phyloP scores from a whole-genome alignment of 2,888 invertebrate genomes.

The Chironomus riparius region DNA sequence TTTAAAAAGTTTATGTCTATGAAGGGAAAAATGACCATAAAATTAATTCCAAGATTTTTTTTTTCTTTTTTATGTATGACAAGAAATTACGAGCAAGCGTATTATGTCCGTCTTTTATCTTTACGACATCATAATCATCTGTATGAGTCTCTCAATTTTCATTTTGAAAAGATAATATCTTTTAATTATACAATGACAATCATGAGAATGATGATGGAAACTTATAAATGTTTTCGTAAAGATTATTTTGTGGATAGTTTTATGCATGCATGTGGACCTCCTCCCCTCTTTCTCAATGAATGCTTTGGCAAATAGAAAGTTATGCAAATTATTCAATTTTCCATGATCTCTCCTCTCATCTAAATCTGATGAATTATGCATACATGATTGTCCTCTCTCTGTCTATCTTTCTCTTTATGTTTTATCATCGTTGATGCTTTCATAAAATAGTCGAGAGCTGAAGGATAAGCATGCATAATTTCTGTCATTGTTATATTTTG shows the following conservation, averaged over 20 bases:
- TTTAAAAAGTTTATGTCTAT: no score
- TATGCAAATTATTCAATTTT: conserved; percentile 26
- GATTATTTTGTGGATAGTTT: not conserved
- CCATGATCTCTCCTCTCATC: not conserved
- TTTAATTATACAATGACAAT: conserved; percentile 17
- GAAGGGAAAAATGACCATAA: no score
- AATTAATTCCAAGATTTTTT: no score
- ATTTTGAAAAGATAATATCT: conserved; percentile 23
- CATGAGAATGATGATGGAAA: conserved; percentile 5
- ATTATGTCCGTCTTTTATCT: not conserved
- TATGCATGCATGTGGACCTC: not conserved
- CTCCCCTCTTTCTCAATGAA: not conserved
- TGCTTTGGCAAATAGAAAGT: not conserved
- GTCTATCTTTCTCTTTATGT: no score
- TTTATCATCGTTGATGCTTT: no score
- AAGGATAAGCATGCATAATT: no score
- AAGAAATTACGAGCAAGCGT: no score
- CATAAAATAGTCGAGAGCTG: no score
- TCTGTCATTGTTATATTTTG: no score
- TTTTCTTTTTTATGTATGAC: no score
- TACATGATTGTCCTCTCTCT: not conserved
- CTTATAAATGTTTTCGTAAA: not conserved
- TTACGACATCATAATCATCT: conserved; percentile 9
- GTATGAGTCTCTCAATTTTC: conserved; percentile 8
- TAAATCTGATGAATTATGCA: conserved; percentile 22